Base-by-base conservation (phyloP, 2,888 invertebrate species). In the Nowickia ferox region DNA sequence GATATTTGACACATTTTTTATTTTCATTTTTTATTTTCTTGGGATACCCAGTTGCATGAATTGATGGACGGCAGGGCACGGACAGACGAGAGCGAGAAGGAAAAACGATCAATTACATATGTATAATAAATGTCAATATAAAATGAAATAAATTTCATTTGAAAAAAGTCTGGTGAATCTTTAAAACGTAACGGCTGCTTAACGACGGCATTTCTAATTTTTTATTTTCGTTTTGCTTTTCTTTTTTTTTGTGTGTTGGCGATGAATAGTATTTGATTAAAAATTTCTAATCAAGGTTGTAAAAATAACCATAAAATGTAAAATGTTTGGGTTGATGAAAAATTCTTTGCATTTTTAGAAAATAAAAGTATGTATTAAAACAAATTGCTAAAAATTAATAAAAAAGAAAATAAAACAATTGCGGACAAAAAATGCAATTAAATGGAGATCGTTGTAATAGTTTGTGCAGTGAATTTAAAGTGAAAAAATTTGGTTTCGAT, bases 401-500 rank as follows among this genome's bases (percentile, higher is more conserved):
- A 74, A 63, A n/a, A 51, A 63, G 19, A n/a, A 38, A 11, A 46
- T 46, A 69, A 11, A 61, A 51, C 15, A 46, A 10, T 46, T 61
- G 9, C 9, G 17, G n/a, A 30, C 46, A 68, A 61, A 69, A 89
- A 79, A 92, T 92, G 92, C 89, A 90, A 88, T 87, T 86, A 66
- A 76, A 61, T 72, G 55, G 55, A 17, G 89, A 88, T 72, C 90
- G 90, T 78, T 87, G 88, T 22, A 89, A 90, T 59, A 88, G 87
- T 59, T 87, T 92, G 53, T 86, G 87, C 84, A 89, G 89, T 76
- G 93, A 92, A 88, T 87, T 92, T 72, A 89, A 90, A 79, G 85
- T 89, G 71, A 86, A 88, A 22, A 92, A 93, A 84, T 92, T 92
- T 53, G 90, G 92, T 40, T 92, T 92, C 63, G 87, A 90, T 63